phyloP scores from a whole-genome alignment of 1,140 invertebrate species.

The Dinothrombium tinctorium region DNA sequence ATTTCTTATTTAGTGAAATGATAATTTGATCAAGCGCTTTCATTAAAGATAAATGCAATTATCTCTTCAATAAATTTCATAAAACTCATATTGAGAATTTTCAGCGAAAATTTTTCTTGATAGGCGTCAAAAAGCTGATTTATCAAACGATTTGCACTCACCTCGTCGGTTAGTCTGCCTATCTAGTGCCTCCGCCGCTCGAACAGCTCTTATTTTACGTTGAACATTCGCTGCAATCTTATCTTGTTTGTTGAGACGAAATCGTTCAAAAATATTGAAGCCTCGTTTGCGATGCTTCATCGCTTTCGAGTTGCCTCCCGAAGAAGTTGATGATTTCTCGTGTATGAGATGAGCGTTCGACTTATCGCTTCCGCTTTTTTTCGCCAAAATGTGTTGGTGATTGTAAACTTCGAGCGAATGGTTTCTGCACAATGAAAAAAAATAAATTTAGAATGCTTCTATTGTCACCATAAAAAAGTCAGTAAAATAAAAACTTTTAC shows the following conservation, averaged over 20 bases:
- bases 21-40: no score
- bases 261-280: conserved; percentile 15
- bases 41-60: no score
- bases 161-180: conserved; percentile 11
- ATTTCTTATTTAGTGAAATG: no score
- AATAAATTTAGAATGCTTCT: background rate
- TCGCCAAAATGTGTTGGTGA: conserved; percentile 1
- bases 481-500: no score
- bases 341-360: conserved; percentile 1
- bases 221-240: conserved; percentile 16
- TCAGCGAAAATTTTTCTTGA: no score
- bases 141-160: background rate
- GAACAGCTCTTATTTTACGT: conserved; percentile 16
- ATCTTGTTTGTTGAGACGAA: conserved; percentile 16
- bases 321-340: conserved; percentile 5
- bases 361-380: background rate
- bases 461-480: no score
- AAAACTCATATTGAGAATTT: no score
- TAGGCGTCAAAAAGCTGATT: no score
- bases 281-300: conserved; percentile 1
- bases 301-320: background rate
- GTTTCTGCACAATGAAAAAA: conserved; percentile 10
- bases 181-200: conserved; percentile 17
- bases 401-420: conserved; percentile 13
- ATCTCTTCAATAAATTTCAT: no score